Conservation (phyloP, 35 echinoderm and acorn worm species). For the Lytechinus pictus region DNA sequence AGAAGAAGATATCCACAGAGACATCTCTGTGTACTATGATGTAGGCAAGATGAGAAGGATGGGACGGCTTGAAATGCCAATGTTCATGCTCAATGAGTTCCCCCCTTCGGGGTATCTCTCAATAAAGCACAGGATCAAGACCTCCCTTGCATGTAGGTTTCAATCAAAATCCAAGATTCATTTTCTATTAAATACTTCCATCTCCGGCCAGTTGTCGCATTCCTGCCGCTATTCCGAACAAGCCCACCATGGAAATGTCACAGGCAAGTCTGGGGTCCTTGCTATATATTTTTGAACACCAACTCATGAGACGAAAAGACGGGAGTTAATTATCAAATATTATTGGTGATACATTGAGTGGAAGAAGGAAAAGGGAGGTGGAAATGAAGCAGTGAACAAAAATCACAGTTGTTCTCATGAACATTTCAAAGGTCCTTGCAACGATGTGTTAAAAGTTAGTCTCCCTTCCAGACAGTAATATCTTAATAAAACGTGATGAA, state of each 20-base stretch:
- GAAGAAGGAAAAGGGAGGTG: neutral
- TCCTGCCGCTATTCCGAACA: neutral
- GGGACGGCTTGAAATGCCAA: neutral
- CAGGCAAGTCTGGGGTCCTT: neutral
- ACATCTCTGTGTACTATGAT: neutral
- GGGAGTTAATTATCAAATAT: neutral
- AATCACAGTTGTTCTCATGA: conserved; percentile 1
- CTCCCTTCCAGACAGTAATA: neutral
- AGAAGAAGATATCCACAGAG: neutral
- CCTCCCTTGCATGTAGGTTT: neutral
- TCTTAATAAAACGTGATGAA: neutral
- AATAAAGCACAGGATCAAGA: neutral
- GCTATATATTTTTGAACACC: neutral
- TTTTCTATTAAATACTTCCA: conserved; percentile 20
- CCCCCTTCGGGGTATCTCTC: neutral
- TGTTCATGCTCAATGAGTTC: neutral
- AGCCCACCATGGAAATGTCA: neutral
- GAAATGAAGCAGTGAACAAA: neutral
- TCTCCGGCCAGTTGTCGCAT: conserved; percentile 1
- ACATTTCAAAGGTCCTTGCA: neutral
- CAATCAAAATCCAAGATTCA: conserved; percentile 13
- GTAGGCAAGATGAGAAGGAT: neutral
- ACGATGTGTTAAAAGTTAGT: neutral
- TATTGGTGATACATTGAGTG: neutral
- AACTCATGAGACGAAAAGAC: neutral